Conservation (phyloP, 37 sponge, comb jelly and placozoan species). For the Agelas oroides region DNA sequence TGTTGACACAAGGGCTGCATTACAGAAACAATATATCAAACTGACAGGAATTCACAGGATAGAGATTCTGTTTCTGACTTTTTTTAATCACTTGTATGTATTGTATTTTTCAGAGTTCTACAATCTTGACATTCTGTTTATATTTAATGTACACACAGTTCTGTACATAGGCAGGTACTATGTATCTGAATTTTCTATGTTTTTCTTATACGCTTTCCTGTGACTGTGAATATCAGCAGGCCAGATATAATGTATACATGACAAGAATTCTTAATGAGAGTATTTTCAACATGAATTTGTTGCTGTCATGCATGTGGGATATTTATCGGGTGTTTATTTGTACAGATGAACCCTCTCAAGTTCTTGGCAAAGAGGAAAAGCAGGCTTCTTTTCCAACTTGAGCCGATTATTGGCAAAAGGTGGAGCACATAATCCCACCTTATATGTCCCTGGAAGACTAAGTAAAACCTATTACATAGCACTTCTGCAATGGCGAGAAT, state of each 20-base stretch:
- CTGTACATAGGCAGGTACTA: slow-evolving; percentile 19
- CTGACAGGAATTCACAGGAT: background rate
- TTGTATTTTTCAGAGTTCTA: background rate
- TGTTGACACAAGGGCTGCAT: background rate
- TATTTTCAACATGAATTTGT: no score
- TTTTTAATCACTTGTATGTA: slow-evolving; percentile 1
- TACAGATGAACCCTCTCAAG: slow-evolving; percentile 23
- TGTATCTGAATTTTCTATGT: background rate
- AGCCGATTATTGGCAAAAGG: slow-evolving; percentile 16
- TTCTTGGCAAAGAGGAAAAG: background rate
- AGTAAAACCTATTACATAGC: background rate
- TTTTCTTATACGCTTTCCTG: no score
- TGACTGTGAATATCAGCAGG: background rate
- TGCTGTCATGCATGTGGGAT: no score
- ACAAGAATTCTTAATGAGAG: no score
- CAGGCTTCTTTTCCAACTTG: background rate
- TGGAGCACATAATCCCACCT: slow-evolving; percentile 14
- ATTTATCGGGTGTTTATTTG: no score
- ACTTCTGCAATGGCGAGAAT: slow-evolving; percentile 2
- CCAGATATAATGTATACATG: no score
- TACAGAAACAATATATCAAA: no score
- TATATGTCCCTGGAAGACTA: slow-evolving; percentile 32
- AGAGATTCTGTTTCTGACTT: no score
- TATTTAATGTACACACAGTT: no score
- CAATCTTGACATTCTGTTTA: background rate